phyloP scores from a whole-genome alignment of 2,797 vertebrate species.

The Ctenosaura bakeri region DNA sequence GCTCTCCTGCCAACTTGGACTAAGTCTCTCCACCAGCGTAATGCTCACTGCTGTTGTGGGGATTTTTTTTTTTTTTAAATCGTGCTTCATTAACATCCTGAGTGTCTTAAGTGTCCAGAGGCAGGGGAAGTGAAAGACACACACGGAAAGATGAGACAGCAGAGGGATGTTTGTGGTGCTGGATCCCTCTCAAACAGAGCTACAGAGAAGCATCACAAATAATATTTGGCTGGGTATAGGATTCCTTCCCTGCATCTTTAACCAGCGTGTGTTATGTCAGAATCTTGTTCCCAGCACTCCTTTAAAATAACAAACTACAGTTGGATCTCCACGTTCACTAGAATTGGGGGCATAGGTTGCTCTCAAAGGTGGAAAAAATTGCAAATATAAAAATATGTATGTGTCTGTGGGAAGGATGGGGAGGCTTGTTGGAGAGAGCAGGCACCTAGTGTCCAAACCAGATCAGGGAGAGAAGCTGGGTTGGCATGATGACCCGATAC shows the following conservation, averaged over 20 bases:
- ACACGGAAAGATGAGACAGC: background rate
- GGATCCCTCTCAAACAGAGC: background rate
- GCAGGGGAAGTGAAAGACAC: background rate
- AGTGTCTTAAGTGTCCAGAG: rapidly evolving
- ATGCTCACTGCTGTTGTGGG: background rate
- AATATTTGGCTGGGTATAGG: too few relatives aligned
- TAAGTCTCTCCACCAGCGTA: background rate
- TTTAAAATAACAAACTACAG: too few relatives aligned
- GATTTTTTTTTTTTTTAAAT: background rate
- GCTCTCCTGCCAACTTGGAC: background rate
- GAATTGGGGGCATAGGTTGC: too few relatives aligned
- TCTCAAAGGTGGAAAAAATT: too few relatives aligned
- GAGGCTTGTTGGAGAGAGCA: too few relatives aligned
- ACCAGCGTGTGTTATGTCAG: background rate
- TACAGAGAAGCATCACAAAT: background rate
- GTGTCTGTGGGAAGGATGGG: too few relatives aligned
- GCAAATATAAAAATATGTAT: too few relatives aligned
- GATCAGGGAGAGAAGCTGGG: too few relatives aligned
- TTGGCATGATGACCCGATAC: too few relatives aligned
- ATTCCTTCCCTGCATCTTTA: background rate
- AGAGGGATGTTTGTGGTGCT: background rate
- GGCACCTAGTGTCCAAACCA: too few relatives aligned
- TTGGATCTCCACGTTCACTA: too few relatives aligned
- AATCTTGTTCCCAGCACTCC: background rate
- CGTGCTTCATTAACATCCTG: background rate